These are phyloP conservation scores for Planiliza haematocheilus DNA, from an alignment of 2,113 vertebrate species.

Conservation along the genomic window DNA sequence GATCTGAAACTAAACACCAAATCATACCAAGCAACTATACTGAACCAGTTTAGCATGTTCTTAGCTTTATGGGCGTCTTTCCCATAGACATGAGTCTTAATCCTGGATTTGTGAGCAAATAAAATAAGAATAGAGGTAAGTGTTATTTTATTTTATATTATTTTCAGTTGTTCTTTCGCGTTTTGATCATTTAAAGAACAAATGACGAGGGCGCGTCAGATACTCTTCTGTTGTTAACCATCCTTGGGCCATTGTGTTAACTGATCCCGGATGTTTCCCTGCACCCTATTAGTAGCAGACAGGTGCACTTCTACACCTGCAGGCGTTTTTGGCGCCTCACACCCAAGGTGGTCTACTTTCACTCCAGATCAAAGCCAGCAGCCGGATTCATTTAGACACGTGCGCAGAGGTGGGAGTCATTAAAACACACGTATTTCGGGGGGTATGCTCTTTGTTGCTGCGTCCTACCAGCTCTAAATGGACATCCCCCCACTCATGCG, in stretches of 20 bases:
- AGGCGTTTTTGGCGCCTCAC: slow-evolving; percentile 27
- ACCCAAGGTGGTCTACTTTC: slow-evolving; percentile 46
- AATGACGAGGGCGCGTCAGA: background rate
- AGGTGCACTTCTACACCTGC: slow-evolving; percentile 39
- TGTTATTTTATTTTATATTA: no score
- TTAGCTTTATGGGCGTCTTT: no score
- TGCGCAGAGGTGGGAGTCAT: slow-evolving; percentile 34
- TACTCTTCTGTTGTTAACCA: slow-evolving; percentile 1
- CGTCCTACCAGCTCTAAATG: slow-evolving; percentile 43
- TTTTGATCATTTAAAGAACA: background rate
- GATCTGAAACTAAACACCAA: no score
- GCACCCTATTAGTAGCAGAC: slow-evolving; percentile 33
- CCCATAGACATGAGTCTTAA: no score
- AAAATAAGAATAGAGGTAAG: no score
- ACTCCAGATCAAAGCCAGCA: slow-evolving; percentile 24
- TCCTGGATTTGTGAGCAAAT: no score
- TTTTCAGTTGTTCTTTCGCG: background rate
- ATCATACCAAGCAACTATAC: no score
- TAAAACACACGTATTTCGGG: slow-evolving; percentile 48
- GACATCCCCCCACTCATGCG: slow-evolving; percentile 7
- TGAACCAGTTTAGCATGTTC: no score
- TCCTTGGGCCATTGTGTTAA: slow-evolving; percentile 20
- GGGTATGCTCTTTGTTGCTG: slow-evolving; percentile 36
- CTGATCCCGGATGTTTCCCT: slow-evolving; percentile 24
- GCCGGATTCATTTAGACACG: slow-evolving; percentile 39